These are phyloP conservation scores for Sarcophaga subvicina DNA, from an alignment of 2,888 invertebrate species.

Conservation along the genomic window DNA sequence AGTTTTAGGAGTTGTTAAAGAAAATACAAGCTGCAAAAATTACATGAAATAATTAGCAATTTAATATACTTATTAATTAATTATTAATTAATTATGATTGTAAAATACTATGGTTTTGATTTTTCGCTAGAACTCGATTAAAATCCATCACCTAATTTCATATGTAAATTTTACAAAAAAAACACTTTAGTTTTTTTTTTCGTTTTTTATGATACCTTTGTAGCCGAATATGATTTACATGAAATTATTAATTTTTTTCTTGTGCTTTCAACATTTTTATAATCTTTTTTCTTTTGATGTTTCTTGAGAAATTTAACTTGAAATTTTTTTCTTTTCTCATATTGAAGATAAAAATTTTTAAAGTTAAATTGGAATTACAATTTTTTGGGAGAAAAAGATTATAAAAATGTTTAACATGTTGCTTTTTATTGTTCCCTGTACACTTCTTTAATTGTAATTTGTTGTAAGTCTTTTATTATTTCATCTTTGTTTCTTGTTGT, in stretches of 20 bases:
- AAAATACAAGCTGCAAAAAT: slow-evolving; percentile 52
- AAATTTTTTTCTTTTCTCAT: slow-evolving; percentile 18
- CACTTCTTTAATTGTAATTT: slow-evolving; percentile 26
- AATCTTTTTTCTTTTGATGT: slow-evolving; percentile 59
- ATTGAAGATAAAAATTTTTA: slow-evolving; percentile 15
- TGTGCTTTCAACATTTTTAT: slow-evolving; percentile 52
- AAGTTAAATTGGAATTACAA: slow-evolving; percentile 34
- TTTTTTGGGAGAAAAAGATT: slow-evolving; percentile 30
- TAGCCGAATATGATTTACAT: slow-evolving; percentile 50
- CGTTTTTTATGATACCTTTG: not conserved
- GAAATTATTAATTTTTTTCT: slow-evolving; percentile 63
- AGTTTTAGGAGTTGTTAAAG: slow-evolving; percentile 11
- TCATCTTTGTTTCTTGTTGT: not conserved
- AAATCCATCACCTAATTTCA: slow-evolving; percentile 76
- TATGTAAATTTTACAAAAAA: slow-evolving; percentile 46
- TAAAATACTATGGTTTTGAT: slow-evolving; percentile 67
- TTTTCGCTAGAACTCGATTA: slow-evolving; percentile 77
- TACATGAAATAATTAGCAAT: slow-evolving; percentile 43
- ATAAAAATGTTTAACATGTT: slow-evolving; percentile 54
- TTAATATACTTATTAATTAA: slow-evolving; percentile 4
- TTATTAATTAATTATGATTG: not conserved
- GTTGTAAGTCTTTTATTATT: slow-evolving; percentile 15
- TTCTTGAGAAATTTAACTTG: slow-evolving; percentile 43
- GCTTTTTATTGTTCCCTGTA: slow-evolving; percentile 43
- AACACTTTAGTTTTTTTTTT: not conserved